Percentiles rank a stretch among this genome's conserved stretches.
These are phyloP conservation scores for Orthosia cruda DNA, from an alignment of 2,888 invertebrate species.

Conservation along the genomic window DNA sequence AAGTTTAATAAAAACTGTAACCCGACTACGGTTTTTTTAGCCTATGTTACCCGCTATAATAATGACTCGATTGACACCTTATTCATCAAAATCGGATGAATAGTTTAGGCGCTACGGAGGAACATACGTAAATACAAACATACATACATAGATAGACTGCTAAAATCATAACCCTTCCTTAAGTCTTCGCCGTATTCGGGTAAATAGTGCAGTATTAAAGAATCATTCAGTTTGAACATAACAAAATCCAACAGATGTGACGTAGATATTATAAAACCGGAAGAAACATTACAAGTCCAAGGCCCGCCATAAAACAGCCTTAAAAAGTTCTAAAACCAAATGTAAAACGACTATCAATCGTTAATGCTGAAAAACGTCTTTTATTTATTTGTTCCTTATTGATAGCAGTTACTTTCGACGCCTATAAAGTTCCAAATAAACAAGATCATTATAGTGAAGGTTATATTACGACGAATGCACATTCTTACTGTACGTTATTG, in stretches of 20 bases:
- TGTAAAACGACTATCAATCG: conserved; percentile 48
- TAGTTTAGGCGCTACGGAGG: too few relatives aligned
- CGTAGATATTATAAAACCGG: neutral
- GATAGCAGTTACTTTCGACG: conserved; percentile 35
- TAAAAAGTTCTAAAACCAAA: conserved; percentile 58
- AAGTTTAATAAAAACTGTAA: too few relatives aligned
- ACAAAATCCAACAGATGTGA: neutral
- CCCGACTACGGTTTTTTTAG: too few relatives aligned
- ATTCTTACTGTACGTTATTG: conserved; percentile 14
- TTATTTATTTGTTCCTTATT: conserved; percentile 36
- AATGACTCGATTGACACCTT: too few relatives aligned
- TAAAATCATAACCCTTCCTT: too few relatives aligned
- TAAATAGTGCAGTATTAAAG: too few relatives aligned
- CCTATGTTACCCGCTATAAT: too few relatives aligned
- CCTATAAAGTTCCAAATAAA: conserved; percentile 50
- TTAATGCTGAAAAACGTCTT: conserved; percentile 33
- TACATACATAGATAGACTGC: too few relatives aligned
- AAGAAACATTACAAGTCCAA: conserved; percentile 30
- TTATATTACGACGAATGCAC: conserved; percentile 10
- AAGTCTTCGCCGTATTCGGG: too few relatives aligned
- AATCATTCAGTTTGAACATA: neutral
- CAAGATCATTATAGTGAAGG: conserved; percentile 35
- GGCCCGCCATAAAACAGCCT: conserved; percentile 43
- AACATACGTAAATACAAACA: too few relatives aligned
- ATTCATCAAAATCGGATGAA: too few relatives aligned